A percentile compares a stretch with the other conserved stretches of the same genome.
These are phyloP conservation scores for Macroglossus sobrinus DNA, from an alignment of 2,113 vertebrate genomes.

Conservation along the genomic window DNA sequence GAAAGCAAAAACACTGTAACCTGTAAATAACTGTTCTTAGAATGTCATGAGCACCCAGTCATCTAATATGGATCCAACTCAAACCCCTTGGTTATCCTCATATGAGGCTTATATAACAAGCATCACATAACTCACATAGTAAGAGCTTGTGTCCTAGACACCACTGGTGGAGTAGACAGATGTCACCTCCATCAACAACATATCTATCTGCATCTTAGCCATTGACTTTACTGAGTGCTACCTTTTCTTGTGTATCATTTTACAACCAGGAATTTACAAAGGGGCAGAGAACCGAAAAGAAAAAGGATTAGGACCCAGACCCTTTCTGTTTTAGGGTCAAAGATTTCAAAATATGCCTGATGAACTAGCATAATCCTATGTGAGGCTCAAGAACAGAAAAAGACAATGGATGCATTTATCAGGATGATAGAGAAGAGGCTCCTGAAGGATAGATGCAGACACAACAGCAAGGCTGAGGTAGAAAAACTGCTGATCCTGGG, in stretches of 20 bases:
- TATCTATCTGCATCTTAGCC: background rate
- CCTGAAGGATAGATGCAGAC: background rate
- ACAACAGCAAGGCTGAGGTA: background rate
- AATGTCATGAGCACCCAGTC: background rate
- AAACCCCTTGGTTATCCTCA: background rate
- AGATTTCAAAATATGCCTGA: background rate
- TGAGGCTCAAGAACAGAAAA: background rate
- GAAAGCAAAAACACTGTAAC: background rate
- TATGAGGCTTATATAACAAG: too few species aligned
- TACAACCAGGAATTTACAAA: background rate
- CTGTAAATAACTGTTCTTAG: background rate
- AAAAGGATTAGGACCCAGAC: background rate
- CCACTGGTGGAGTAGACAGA: background rate
- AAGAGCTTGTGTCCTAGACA: background rate
- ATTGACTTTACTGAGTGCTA: background rate
- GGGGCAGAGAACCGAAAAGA: background rate
- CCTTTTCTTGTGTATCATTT: background rate
- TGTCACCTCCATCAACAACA: background rate
- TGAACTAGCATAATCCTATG: background rate
- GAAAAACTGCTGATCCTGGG: background rate
- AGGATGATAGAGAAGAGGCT: background rate
- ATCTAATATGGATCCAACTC: background rate
- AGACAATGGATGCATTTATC: background rate
- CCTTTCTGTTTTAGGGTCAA: background rate
- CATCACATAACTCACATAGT: too few species aligned